Base-by-base conservation (phyloP, 2,113 vertebrate species). In the Apodemus speciosus region DNA sequence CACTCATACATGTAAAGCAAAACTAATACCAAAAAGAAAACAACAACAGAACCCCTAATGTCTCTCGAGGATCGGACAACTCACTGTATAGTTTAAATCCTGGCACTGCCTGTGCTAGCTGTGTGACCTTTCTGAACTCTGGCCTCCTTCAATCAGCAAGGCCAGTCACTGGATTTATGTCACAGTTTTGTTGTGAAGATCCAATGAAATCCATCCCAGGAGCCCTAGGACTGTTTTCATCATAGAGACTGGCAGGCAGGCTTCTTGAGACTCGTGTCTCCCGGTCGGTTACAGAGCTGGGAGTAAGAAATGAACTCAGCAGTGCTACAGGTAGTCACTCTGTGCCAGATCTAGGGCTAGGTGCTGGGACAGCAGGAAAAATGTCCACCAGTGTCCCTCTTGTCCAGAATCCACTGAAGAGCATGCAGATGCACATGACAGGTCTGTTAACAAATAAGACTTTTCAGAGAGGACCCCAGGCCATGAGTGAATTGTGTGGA, bases 91-190 rank as follows among this genome's bases (percentile, higher is more conserved):
- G 53, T 81, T 81, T 58, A 60, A 81, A 40, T 60, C 56, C 56
- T 62, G 80, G 56, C 79, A 58, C 18, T 38, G 60, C 30, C 43
- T 10, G 11, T 89, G 27, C 69, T 79, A 56, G 35, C 90, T 89
- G 20, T 91, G 51, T 89, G 75, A 89, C 25, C 71, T 69, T 56
- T 89, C 53, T 77, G 92, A 94, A 49, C 43, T 16, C 92, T 30
- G 40, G 86, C 76, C 38, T 80, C 49, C 7, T 25, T 10, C 27
- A 21, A 20, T 72, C 40, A 68, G 6, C n/a, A 38, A 38, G 18
- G 81, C 3, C 64, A 43, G n/a, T 72, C 38, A 60, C 60, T 72
- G 9, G 43, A 64, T 32, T 88, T 38, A 25, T 21, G 69, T 38
- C 68, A 38, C 27, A 38, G 35, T 80, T 38, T 81, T 40, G n/a